These are phyloP conservation scores for Poicephalus meyeri DNA, from an alignment of 2,113 vertebrate genomes.

Conservation along the genomic window DNA sequence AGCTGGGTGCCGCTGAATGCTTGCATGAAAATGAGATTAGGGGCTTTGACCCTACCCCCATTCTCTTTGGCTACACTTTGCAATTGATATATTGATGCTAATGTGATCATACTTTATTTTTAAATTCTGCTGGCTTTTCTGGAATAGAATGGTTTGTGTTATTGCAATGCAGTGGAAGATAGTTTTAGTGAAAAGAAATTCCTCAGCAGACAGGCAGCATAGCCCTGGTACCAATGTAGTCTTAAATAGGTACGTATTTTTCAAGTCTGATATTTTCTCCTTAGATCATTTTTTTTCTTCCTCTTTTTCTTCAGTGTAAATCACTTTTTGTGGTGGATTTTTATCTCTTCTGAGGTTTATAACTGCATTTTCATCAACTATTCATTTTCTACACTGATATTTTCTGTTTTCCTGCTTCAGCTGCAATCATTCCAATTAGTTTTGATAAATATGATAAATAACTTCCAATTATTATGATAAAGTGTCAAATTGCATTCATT, in stretches of 20 bases:
- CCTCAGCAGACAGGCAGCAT: neutral
- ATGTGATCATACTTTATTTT: neutral
- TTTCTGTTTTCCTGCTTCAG: neutral
- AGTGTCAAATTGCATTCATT: neutral
- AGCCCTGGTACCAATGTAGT: neutral
- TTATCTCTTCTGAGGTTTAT: neutral
- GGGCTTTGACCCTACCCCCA: neutral
- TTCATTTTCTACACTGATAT: neutral
- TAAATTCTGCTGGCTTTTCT: neutral
- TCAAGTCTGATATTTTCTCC: neutral
- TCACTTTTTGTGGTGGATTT: neutral
- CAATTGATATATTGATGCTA: neutral
- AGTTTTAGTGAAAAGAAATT: neutral
- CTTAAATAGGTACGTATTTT: neutral
- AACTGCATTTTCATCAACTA: neutral
- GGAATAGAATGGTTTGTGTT: neutral
- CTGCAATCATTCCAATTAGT: neutral
- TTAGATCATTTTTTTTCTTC: neutral
- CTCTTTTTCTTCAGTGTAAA: neutral
- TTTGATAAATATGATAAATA: neutral
- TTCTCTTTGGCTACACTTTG: neutral
- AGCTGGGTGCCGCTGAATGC: neutral
- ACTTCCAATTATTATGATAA: neutral
- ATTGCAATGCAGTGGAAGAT: neutral
- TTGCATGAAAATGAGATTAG: neutral